A percentile compares a stretch with the other conserved stretches of the same genome.
phyloP scores from a whole-genome alignment of 2,113 vertebrate species.

The Ochotona princeps region DNA sequence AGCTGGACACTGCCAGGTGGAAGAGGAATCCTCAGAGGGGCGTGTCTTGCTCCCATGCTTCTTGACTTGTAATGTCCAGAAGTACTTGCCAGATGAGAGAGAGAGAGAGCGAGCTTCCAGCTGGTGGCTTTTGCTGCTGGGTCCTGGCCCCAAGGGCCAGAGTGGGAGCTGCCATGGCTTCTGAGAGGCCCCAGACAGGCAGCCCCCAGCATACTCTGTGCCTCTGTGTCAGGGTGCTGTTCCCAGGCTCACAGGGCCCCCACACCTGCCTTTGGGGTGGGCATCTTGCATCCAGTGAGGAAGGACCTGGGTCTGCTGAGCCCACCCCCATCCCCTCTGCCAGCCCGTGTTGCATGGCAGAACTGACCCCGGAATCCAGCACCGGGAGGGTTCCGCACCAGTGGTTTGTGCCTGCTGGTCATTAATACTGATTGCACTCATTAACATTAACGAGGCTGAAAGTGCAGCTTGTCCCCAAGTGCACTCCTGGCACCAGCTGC shows the following conservation, averaged over 20 bases:
- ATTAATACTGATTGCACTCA: rapidly evolving
- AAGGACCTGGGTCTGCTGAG: no score
- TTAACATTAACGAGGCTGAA: neutral
- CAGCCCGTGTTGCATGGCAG: rapidly evolving
- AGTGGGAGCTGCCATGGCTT: neutral
- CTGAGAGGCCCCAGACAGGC: neutral
- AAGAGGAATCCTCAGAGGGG: no score
- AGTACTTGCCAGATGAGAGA: no score
- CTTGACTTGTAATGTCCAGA: no score
- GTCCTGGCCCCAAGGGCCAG: no score
- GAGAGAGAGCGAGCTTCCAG: no score
- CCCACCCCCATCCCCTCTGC: no score
- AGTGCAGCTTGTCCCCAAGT: neutral
- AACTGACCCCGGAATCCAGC: neutral
- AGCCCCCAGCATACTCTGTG: rapidly evolving
- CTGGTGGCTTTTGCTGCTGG: no score
- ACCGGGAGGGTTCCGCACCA: rapidly evolving
- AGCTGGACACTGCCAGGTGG: no score
- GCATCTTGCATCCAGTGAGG: neutral
- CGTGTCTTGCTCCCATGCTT: no score
- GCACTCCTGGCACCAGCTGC: no score
- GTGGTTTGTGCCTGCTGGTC: rapidly evolving
- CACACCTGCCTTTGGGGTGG: neutral
- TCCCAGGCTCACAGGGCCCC: neutral
- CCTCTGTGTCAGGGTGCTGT: neutral